Evolutionary conservation across 35 echinoderm and acorn worm genomes (phyloP), one percentile per base, ranked within the genome.

Genomic region (Ophiothrix spiculata): DNA sequence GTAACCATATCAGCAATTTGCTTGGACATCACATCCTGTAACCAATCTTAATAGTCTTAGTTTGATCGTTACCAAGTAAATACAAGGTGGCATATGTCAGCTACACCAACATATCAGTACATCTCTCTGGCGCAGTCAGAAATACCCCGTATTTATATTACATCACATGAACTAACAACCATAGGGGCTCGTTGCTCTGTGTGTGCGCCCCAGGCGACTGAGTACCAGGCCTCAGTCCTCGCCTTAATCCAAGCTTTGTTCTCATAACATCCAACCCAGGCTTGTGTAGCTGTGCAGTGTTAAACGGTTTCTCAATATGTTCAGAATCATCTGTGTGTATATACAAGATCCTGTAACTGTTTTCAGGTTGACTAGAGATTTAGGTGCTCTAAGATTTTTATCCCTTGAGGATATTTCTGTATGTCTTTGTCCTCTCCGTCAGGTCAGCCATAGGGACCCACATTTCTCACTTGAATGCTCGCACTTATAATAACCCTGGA

Each of bases 51-150:
- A 69, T 69, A 69, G 60, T 15, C 60, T 69, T 28, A n/a, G 60
- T 69, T 15, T 69, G 60, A 69, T 25, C 17, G 16, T 69, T 69
- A 69, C 3, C 60, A 2, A n/a, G 60, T n/a, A 69, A 10, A 69
- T 69, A 4, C 29, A 49, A 69, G 16, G 16, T 69, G 60, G 60
- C 60, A 69, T 69, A 69, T 69, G 60, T 69, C 60, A 69, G 42
- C 60, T 69, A 69, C 60, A 69, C 60, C 60, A 69, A 69, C 60
- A 69, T 69, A 69, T 49, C 60, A 15, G 17, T 69, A 69, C 60
- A 69, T 49, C 60, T 69, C 60, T 12, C 25, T n/a, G n/a, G n/a
- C n/a, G n/a, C n/a, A n/a, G n/a, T 69, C 60, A n/a, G 60, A 69
- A 69, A 10, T 69, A 28, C 60, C 25, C 42, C 60, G 3, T 69